Percentiles rank a stretch among this genome's conserved stretches.
phyloP scores from a whole-genome alignment of 2,888 invertebrate species.

The Plemyria rubiginata region DNA sequence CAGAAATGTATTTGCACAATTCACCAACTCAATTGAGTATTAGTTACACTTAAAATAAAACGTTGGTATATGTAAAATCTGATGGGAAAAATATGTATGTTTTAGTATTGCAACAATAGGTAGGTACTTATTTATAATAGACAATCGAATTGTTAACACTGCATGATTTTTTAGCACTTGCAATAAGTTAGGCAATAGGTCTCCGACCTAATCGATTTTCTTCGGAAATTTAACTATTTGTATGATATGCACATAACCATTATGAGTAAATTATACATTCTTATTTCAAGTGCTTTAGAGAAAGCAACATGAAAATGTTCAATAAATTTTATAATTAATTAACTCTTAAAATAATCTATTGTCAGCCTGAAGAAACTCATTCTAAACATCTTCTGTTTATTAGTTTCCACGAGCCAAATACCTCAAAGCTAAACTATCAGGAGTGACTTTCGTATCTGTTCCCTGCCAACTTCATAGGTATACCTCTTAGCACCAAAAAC shows the following conservation, averaged over 20 bases:
- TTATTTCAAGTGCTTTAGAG: not conserved
- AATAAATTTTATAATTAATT: too few species aligned
- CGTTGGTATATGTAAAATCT: not conserved
- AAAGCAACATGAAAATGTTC: not conserved
- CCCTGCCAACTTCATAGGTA: too few species aligned
- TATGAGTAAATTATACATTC: not conserved
- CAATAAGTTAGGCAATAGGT: not conserved
- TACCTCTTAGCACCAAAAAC: conserved; percentile 7
- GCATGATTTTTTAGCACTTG: conserved; percentile 1
- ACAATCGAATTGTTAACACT: not conserved
- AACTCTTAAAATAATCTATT: too few species aligned
- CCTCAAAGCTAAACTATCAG: too few species aligned
- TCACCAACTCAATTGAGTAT: not conserved
- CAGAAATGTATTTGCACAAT: not conserved
- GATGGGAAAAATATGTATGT: not conserved
- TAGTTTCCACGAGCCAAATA: too few species aligned
- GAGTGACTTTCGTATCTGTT: too few species aligned
- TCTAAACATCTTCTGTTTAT: too few species aligned
- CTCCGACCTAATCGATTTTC: not conserved
- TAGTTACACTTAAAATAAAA: not conserved
- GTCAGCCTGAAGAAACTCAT: too few species aligned
- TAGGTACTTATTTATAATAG: not conserved
- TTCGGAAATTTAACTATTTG: not conserved
- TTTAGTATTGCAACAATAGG: not conserved
- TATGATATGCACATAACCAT: not conserved